Base-by-base conservation (phyloP, 2,797 vertebrate genomes). In the Coregonus ussuriensis region DNA sequence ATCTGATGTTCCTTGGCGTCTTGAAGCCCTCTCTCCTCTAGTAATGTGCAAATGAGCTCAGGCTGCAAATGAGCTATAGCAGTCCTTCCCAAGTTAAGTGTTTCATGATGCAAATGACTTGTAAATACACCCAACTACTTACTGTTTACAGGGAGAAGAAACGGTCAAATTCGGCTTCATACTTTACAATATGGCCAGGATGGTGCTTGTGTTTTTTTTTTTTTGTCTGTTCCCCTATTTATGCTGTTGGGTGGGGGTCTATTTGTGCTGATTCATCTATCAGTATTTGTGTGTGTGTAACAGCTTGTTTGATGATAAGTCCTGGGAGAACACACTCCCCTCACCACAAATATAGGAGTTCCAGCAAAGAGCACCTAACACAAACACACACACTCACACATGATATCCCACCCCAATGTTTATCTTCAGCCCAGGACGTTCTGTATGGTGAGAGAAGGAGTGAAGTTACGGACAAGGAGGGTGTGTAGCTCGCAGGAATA, bases 401-500 rank as follows among this genome's bases (percentile, higher is more conserved):
- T 3, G 21, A 29, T 21, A 6, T 25, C 29, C 6, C 18, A 67
- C 18, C 72, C 74, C n/a, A 18, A 3, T 80, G 79, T 89, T 86
- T 91, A 81, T 81, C 85, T 87, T 87, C 81, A 71, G 25, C 63
- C 41, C 59, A 74, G 66, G 11, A 13, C 72, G 70, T 73, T 77
- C 59, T 74, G 62, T 59, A 75, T 77, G 52, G 81, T 81, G 74
- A 85, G 76, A 76, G 41, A 11, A 47, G 82, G 84, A 74, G 75
- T 90, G 88, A 85, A 53, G 74, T 78, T 80, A 81, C 18, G 31
- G 79, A 79, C 11, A 31, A 56, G 72, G 51, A 59, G 78, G 73
- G 54, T 86, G 88, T 76, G 41, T 47, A 47, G 41, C 41, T 35
- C 1, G 89, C 37, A 81, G 71, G 91, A 86, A 35, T 31, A 81